Conservation (phyloP, 2,113 vertebrate genomes). For the Odocoileus hemionus region DNA sequence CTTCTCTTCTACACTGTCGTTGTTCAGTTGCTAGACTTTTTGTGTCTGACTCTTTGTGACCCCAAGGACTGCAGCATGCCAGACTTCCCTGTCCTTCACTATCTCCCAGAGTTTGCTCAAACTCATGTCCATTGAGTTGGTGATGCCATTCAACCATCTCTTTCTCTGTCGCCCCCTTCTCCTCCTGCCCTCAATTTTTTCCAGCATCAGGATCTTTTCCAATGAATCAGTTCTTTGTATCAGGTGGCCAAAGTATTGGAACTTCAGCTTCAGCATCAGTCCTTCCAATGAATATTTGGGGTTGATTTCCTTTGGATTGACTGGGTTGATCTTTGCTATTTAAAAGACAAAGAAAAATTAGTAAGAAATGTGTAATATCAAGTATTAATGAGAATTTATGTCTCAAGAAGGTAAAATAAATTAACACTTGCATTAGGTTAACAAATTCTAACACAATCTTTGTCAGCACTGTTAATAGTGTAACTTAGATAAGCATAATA, state of each 20-base stretch:
- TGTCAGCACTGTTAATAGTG: neutral
- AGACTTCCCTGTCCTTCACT: neutral
- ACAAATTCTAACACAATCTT: conserved; percentile 12
- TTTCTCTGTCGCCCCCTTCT: neutral
- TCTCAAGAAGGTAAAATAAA: neutral
- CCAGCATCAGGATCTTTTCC: neutral
- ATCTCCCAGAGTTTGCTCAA: neutral
- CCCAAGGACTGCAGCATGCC: no score
- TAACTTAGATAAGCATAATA: neutral
- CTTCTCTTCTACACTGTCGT: neutral
- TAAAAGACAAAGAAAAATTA: neutral
- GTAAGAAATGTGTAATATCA: neutral
- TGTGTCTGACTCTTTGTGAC: neutral
- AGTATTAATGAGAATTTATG: neutral
- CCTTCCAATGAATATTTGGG: neutral
- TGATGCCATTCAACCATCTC: neutral
- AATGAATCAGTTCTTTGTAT: neutral
- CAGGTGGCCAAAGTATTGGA: neutral
- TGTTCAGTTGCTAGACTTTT: neutral
- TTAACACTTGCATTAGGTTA: neutral
- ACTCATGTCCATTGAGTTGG: neutral
- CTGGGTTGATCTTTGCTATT: neutral
- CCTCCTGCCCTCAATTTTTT: neutral
- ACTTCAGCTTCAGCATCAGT: neutral
- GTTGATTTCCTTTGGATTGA: neutral